Percentiles rank a stretch among this genome's conserved stretches.
Evolutionary conservation across 2,888 invertebrate species (phyloP).

Genomic region (Melangyna quadrimaculata): DNA sequence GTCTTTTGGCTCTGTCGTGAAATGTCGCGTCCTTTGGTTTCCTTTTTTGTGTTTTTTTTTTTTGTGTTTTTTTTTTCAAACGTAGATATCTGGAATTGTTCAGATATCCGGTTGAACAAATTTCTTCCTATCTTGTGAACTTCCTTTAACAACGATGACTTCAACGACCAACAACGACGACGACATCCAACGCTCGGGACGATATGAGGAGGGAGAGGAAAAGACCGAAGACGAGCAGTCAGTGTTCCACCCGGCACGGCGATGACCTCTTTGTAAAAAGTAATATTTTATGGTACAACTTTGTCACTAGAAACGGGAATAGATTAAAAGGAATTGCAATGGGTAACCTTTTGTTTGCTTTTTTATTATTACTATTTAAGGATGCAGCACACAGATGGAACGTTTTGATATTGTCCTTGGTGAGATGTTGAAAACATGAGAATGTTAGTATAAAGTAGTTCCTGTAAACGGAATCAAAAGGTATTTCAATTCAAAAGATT

Average conservation of each 20-base stretch:
- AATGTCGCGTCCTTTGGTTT: conserved; percentile 11
- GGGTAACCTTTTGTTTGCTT: conserved; percentile 20
- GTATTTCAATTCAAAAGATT: background rate
- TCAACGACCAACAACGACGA: conserved; percentile 4
- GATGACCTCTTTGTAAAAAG: conserved; percentile 21
- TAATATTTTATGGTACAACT: conserved; percentile 44
- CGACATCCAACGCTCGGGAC: too few relatives aligned
- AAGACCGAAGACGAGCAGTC: background rate
- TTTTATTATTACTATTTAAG: conserved; percentile 37
- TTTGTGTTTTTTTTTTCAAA: background rate
- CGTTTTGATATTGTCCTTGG: conserved; percentile 6
- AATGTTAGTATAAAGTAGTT: background rate
- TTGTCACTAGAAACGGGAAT: conserved; percentile 18
- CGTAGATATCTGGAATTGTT: background rate
- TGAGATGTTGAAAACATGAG: background rate
- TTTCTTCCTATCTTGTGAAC: conserved; percentile 10
- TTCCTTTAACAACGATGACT: background rate
- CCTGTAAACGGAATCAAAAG: background rate
- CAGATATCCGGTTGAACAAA: conserved; percentile 9
- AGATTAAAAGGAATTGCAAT: conserved; percentile 45
- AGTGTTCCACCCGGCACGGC: background rate
- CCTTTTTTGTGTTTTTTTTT: background rate
- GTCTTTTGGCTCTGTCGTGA: conserved; percentile 3
- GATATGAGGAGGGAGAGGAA: background rate
- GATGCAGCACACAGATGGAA: conserved; percentile 3